A percentile compares a stretch with the other conserved stretches of the same genome.
These are phyloP conservation scores for Oenanthe oenanthe DNA, from an alignment of 2,113 vertebrate species.

Conservation along the genomic window DNA sequence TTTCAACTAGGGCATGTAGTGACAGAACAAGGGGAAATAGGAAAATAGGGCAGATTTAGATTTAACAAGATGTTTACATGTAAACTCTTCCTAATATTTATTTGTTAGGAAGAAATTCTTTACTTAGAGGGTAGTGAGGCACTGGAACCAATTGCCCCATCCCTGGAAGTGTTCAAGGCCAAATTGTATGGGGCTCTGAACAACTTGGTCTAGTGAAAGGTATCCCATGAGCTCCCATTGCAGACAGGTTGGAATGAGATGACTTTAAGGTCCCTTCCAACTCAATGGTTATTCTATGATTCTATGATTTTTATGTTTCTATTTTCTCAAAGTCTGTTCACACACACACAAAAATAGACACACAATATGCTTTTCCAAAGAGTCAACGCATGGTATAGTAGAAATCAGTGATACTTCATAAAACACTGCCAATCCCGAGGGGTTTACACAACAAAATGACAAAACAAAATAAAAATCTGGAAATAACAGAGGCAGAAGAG, in stretches of 20 bases:
- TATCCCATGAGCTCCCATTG: background rate
- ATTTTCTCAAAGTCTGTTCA: background rate
- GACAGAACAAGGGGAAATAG: background rate
- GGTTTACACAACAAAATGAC: background rate
- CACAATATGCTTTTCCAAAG: background rate
- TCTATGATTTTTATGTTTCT: background rate
- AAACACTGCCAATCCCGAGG: background rate
- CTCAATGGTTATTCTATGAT: background rate
- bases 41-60: background rate
- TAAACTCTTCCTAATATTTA: background rate
- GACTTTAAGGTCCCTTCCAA: background rate
- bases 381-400: background rate
- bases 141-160: background rate
- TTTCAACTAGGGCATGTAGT: background rate
- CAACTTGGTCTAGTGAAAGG: background rate
- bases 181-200: background rate
- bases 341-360: background rate
- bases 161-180: background rate
- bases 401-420: background rate
- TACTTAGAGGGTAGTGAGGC: background rate
- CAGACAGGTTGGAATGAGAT: background rate
- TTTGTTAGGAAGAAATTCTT: background rate
- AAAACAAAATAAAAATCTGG: slow-evolving; percentile 24
- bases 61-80: background rate
- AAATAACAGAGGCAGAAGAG: background rate